phyloP scores from a whole-genome alignment of 2,888 invertebrate species.

The Vanessa cardui region DNA sequence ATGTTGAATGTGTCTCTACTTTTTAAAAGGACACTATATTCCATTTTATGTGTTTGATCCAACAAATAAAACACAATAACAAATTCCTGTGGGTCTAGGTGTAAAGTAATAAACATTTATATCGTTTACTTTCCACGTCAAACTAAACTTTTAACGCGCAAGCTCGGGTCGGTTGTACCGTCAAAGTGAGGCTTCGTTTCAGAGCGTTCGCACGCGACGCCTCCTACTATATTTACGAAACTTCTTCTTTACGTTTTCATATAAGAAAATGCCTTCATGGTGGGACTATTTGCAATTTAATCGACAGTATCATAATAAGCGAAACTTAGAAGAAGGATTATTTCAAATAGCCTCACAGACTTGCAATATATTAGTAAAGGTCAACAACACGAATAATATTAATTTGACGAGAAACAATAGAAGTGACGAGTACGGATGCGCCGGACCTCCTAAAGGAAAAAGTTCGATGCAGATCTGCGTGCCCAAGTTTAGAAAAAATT shows the following conservation, averaged over 20 bases:
- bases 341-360: conserved; percentile 91
- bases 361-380: conserved; percentile 89
- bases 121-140: conserved; percentile 28
- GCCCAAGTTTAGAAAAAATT: conserved; percentile 79
- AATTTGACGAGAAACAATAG: conserved; percentile 85
- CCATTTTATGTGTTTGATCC: conserved; percentile 9
- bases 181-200: conserved; percentile 52
- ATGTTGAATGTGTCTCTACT: conserved; percentile 8
- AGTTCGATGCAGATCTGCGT: conserved; percentile 82
- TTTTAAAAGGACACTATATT: background rate
- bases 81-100: conserved; percentile 20
- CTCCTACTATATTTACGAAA: conserved; percentile 43
- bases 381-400: conserved; percentile 89
- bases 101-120: conserved; percentile 33
- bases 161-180: conserved; percentile 49
- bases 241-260: conserved; percentile 48
- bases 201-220: conserved; percentile 50
- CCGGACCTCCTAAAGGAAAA: conserved; percentile 69
- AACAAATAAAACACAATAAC: conserved; percentile 20
- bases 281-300: conserved; percentile 84
- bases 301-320: conserved; percentile 78
- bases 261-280: conserved; percentile 82
- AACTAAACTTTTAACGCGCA: conserved; percentile 68
- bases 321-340: conserved; percentile 88
- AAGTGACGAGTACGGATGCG: conserved; percentile 84